Percentiles rank a stretch among this genome's conserved stretches.
Conservation (phyloP, 2,797 vertebrate species). For the Peromyscus aztecus region DNA sequence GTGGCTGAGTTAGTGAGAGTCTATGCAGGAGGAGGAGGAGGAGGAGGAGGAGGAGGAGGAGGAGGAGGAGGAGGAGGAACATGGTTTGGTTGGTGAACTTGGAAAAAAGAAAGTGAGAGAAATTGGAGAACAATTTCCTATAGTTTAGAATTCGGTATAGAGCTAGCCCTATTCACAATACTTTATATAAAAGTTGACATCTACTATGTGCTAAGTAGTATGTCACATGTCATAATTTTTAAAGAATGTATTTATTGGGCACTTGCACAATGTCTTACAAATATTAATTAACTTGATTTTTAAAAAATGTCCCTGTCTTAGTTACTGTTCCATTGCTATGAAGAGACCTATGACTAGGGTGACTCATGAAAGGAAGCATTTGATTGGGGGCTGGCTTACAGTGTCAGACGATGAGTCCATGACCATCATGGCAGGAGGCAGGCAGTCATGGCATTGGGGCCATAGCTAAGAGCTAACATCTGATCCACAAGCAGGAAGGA, state of each 20-base stretch:
- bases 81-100: not conserved
- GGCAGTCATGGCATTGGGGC: not conserved
- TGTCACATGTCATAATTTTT: not conserved
- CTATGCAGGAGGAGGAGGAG: not conserved
- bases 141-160: not conserved
- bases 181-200: conserved; percentile 17
- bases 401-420: not conserved
- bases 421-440: not conserved
- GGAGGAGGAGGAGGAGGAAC: not conserved
- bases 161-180: not conserved
- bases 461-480: not conserved
- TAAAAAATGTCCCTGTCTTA: not conserved
- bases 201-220: not conserved
- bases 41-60: not conserved
- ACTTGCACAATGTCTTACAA: not conserved
- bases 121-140: not conserved
- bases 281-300: not conserved
- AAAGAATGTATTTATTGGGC: not conserved
- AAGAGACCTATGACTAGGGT: not conserved
- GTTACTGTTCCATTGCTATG: not conserved
- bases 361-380: not conserved
- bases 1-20: not conserved
- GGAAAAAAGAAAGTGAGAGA: not conserved
- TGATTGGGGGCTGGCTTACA: not conserved
- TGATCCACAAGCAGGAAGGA: not conserved